phyloP scores from a whole-genome alignment of 2,888 invertebrate genomes.

The Xestia rhomboidea region DNA sequence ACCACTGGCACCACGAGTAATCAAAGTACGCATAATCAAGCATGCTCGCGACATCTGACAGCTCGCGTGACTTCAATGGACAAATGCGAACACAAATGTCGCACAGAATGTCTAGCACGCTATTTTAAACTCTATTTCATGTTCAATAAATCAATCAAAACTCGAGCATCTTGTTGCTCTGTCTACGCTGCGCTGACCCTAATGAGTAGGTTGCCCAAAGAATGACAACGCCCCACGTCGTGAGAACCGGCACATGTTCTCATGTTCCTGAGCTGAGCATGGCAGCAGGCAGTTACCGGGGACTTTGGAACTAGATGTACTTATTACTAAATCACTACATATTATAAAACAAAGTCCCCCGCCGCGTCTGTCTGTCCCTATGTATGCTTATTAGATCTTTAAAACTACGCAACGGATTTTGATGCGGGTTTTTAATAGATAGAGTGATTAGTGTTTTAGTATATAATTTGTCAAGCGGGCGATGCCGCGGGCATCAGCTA shows the following conservation, averaged over 20 bases:
- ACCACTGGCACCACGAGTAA: neutral
- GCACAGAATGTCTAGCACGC: neutral
- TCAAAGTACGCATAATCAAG: neutral
- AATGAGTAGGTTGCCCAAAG: conserved; percentile 26
- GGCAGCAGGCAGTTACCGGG: conserved; percentile 20
- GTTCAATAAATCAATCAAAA: conserved; percentile 7
- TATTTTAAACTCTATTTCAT: neutral
- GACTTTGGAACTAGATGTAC: conserved; percentile 14
- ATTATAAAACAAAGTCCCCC: neutral
- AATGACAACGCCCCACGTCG: conserved; percentile 31
- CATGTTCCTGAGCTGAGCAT: conserved; percentile 8
- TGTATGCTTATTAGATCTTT: no score
- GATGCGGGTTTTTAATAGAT: no score
- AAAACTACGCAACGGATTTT: no score
- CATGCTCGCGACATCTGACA: neutral
- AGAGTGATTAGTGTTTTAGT: no score
- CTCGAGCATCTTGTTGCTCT: conserved; percentile 2
- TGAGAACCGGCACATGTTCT: conserved; percentile 47
- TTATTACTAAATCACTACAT: conserved; percentile 2
- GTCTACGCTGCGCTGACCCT: neutral
- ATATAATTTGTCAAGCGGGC: no score
- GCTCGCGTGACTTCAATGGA: neutral
- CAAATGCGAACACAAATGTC: neutral
- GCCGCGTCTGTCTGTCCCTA: no score
- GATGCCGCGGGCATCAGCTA: no score